Evolutionary conservation across 2,113 vertebrate species (phyloP).

Genomic region (Atractosteus spatula): DNA sequence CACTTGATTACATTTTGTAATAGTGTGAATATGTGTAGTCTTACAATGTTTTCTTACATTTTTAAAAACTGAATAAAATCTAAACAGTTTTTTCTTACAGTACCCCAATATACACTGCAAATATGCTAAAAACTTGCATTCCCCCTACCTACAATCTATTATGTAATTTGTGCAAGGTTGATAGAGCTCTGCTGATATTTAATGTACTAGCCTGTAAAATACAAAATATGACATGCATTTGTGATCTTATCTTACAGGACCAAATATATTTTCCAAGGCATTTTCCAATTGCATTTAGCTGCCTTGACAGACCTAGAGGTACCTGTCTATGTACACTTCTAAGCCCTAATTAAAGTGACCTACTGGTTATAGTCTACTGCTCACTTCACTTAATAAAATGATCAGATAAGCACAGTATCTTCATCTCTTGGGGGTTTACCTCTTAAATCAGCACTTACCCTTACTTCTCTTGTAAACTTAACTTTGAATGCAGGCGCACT

Average conservation of each 20-base stretch:
- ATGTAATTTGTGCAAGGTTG: background rate
- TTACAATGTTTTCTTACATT: too few species aligned
- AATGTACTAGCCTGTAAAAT: slow-evolving; percentile 25
- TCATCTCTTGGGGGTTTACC: too few species aligned
- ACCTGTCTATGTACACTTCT: background rate
- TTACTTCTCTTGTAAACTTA: too few species aligned
- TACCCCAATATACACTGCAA: too few species aligned
- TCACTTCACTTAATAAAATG: too few species aligned
- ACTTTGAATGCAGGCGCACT: too few species aligned
- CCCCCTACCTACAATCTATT: background rate
- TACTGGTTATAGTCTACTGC: too few species aligned
- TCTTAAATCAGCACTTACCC: too few species aligned
- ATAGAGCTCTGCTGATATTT: slow-evolving; percentile 26
- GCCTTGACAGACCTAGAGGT: slow-evolving; percentile 30
- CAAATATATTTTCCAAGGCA: slow-evolving; percentile 35
- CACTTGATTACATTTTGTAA: too few species aligned
- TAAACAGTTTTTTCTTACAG: too few species aligned
- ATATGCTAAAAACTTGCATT: background rate
- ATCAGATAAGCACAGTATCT: background rate
- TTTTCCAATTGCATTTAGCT: slow-evolving; percentile 38
- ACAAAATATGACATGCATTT: slow-evolving; percentile 28
- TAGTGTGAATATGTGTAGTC: too few species aligned
- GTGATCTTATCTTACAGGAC: slow-evolving; percentile 25
- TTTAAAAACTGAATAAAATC: too few species aligned
- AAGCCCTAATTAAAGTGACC: background rate